Evolutionary conservation across 1,140 invertebrate species (phyloP).

Genomic region (Daktulosphaira vitifoliae): DNA sequence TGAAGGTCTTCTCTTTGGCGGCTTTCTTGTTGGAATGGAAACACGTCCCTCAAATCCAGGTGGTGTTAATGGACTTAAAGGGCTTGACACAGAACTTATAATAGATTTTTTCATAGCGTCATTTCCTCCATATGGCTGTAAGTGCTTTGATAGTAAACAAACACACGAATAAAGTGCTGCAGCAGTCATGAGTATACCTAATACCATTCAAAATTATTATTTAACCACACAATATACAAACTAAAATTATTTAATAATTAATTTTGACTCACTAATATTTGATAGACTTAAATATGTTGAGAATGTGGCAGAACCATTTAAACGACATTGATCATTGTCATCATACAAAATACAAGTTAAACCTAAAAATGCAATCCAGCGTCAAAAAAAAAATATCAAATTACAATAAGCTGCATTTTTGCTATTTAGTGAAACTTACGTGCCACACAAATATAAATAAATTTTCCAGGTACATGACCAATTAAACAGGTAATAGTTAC

Average conservation of each 20-base stretch:
- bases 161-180: conserved; percentile 14
- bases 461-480: conserved; percentile 32
- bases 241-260: background rate
- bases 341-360: conserved; percentile 33
- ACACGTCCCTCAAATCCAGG: conserved; percentile 12
- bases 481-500: conserved; percentile 23
- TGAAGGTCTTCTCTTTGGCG: conserved; percentile 2
- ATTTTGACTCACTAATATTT: conserved; percentile 28
- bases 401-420: background rate
- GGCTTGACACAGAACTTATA: conserved; percentile 13
- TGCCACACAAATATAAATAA: conserved; percentile 28
- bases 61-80: conserved; percentile 12
- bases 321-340: conserved; percentile 18
- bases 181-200: conserved; percentile 22
- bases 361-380: too few species aligned
- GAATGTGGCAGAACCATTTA: conserved; percentile 27
- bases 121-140: conserved; percentile 1
- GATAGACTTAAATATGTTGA: conserved; percentile 31
- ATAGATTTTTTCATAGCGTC: conserved; percentile 9
- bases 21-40: conserved; percentile 6
- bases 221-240: background rate
- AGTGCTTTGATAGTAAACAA: background rate
- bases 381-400: background rate
- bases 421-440: conserved; percentile 21
- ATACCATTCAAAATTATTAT: too few species aligned